phyloP scores from a whole-genome alignment of 2,113 vertebrate species.

The Lampris incognitus region DNA sequence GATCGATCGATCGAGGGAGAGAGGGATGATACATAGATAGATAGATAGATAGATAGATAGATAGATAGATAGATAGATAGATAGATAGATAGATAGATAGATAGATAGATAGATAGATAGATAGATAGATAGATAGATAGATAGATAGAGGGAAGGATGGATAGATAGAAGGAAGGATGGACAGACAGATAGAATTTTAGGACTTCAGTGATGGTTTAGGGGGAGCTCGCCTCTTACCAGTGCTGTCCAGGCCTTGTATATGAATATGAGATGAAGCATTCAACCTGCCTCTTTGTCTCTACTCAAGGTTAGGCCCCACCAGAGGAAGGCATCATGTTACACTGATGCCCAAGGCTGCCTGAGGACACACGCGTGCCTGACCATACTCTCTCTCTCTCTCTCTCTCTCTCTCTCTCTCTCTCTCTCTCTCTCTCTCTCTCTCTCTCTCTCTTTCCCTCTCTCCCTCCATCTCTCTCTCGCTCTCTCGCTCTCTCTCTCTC shows the following conservation, averaged over 20 bases:
- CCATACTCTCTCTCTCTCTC: constrained; percentile 57
- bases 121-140: too few species aligned
- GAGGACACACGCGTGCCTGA: constrained; percentile 57
- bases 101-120: too few species aligned
- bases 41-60: too few species aligned
- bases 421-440: constrained; percentile 49
- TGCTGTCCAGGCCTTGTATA: not conserved
- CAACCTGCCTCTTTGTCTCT: constrained; percentile 59
- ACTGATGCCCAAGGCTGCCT: constrained; percentile 75
- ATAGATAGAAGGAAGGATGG: too few species aligned
- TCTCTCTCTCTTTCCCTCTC: constrained; percentile 51
- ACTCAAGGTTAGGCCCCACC: constrained; percentile 75
- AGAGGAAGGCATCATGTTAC: constrained; percentile 73
- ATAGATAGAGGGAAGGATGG: too few species aligned
- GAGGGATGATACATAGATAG: too few species aligned
- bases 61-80: too few species aligned
- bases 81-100: too few species aligned
- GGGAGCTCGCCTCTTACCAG: too few species aligned
- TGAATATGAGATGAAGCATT: constrained; percentile 47
- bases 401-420: constrained; percentile 52
- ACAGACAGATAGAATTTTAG: too few species aligned
- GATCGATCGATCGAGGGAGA: too few species aligned
- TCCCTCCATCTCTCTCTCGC: constrained; percentile 49
- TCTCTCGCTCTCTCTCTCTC: constrained; percentile 46
- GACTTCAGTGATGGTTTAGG: too few species aligned